phyloP scores from a whole-genome alignment of 2,113 vertebrate species.

The Oceanodroma tethys region DNA sequence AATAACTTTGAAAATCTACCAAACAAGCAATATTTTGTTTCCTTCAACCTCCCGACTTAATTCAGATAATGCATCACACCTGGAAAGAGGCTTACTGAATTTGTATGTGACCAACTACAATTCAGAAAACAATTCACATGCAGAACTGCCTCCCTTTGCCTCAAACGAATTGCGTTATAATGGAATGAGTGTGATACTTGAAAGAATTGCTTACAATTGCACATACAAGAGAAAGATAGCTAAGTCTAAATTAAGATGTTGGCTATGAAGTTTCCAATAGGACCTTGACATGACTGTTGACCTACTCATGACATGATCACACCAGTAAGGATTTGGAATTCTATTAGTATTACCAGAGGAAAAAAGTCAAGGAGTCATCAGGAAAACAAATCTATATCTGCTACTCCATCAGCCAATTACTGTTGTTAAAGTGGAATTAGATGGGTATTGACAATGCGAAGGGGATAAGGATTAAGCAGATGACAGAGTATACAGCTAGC shows the following conservation, averaged over 20 bases:
- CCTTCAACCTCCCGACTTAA: neutral
- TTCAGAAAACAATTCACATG: constrained; percentile 73
- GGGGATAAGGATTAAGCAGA: constrained; percentile 89
- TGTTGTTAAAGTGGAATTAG: constrained; percentile 99
- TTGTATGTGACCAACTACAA: constrained; percentile 47
- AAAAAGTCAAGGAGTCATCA: constrained; percentile 99
- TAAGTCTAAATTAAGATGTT: constrained; percentile 99
- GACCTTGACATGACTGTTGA: constrained; percentile 99
- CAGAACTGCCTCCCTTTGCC: constrained; percentile 73
- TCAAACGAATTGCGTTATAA: constrained; percentile 80
- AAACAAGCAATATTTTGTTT: neutral
- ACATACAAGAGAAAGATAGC: constrained; percentile 76
- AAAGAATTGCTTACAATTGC: constrained; percentile 83
- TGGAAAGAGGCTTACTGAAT: constrained; percentile 53
- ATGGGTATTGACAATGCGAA: constrained; percentile 98
- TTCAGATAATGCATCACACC: constrained; percentile 6
- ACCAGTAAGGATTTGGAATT: constrained; percentile 97
- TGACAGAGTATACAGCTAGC: constrained; percentile 73
- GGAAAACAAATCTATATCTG: constrained; percentile 99
- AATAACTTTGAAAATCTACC: neutral
- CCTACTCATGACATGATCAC: constrained; percentile 97
- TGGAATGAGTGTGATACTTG: constrained; percentile 74
- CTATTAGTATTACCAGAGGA: constrained; percentile 99
- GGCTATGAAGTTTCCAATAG: constrained; percentile 98
- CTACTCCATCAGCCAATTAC: constrained; percentile 99